Evolutionary conservation across 2,113 vertebrate species (phyloP), one percentile per base, ranked within the genome.

Genomic region (Arvicanthis niloticus): DNA sequence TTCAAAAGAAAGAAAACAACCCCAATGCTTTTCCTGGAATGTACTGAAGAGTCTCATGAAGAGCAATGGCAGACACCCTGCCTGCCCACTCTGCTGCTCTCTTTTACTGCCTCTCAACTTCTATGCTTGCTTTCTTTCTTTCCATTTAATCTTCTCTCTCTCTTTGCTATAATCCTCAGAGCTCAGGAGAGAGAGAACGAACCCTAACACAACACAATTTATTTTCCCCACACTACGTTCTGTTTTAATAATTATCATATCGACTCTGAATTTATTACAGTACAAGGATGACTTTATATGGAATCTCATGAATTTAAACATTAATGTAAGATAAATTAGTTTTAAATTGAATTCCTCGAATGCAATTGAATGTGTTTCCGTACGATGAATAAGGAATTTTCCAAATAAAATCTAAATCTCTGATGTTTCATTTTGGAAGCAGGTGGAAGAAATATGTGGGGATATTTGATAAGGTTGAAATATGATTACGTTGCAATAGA

Each of bases 261-360:
- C 87, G 97, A 6, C 68, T 97, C 91, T 96, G 98, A 98, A 97
- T 98, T 95, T 97, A 96, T 98, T 96, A 24, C 91, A 96, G 96
- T 86, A 21, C 91, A 97, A 97, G 96, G 97, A 97, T 70, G 96
- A 91, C 95, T 98, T 97, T 89, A 93, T 97, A 96, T 89, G 96
- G 97, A 97, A 97, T 95, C 96, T 97, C 96, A 92, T 97, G 98
- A 97, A 98, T 98, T 98, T 97, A 97, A 98, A 98, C 98, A 98
- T 98, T 98, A 97, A 97, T 97, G 89, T 97, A 95, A 97, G 97
- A 98, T 98, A 98, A 98, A 98, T 98, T 95, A 96, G 96, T 98
- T 98, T 97, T 87, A 98, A 98, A 98, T 98, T 98, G 97, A 98
- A 98, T 98, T 98, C 97, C 96, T 97, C 1, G 58, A 97, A 96